A percentile compares a stretch with the other conserved stretches of the same genome.
Evolutionary conservation across 2,888 invertebrate genomes (phyloP).

Genomic region (Tuberolachnus salignus): DNA sequence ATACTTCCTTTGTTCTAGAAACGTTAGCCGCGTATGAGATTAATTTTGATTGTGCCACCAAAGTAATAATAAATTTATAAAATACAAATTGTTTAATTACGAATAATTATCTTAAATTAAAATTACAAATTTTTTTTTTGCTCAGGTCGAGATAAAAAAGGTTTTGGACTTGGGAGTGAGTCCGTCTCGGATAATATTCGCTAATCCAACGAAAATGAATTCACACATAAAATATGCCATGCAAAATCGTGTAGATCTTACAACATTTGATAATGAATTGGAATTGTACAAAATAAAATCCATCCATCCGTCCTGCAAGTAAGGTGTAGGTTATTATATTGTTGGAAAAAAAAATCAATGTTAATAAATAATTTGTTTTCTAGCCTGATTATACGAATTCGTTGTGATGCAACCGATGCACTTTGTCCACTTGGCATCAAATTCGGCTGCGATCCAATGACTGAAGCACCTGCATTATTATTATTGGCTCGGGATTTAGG

Average conservation of each 20-base stretch:
- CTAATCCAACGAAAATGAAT: constrained; percentile 92
- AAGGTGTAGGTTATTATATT: constrained; percentile 61
- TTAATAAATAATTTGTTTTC: constrained; percentile 16
- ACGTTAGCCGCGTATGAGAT: constrained; percentile 86
- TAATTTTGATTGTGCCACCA: constrained; percentile 97
- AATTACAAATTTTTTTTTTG: constrained; percentile 3
- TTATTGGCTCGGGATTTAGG: constrained; percentile 76
- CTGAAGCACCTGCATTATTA: constrained; percentile 77
- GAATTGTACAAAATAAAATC: constrained; percentile 89
- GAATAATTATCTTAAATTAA: background rate
- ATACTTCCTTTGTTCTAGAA: constrained; percentile 80
- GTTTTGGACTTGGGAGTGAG: constrained; percentile 77
- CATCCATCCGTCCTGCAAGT: constrained; percentile 82
- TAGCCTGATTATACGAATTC: constrained; percentile 86
- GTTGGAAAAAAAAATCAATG: background rate
- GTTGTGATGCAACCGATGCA: constrained; percentile 82
- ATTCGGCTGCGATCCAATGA: constrained; percentile 85
- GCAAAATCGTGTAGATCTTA: constrained; percentile 74
- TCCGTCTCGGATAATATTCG: constrained; percentile 86
- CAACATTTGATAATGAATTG: constrained; percentile 94
- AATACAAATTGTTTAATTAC: background rate
- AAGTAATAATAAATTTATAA: constrained; percentile 64
- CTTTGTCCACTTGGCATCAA: constrained; percentile 92
- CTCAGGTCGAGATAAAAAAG: constrained; percentile 80
- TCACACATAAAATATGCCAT: constrained; percentile 87